Evolutionary conservation across 2,113 vertebrate species (phyloP).

Genomic region (Zosterops borbonicus): DNA sequence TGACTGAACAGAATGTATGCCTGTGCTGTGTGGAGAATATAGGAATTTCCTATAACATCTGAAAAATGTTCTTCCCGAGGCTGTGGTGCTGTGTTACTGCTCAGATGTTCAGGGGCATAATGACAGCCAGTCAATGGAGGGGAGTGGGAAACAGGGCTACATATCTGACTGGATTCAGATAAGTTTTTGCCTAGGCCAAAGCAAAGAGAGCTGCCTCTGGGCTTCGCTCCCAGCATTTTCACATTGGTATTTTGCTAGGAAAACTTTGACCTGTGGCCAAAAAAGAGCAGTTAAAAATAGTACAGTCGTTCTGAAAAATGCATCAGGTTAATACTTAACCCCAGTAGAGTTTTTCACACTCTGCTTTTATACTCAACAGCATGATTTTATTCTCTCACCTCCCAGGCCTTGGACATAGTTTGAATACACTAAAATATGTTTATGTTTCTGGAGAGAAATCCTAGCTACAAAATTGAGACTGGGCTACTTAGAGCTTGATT

Average conservation of each 20-base stretch:
- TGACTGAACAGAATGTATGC: slow-evolving; percentile 55
- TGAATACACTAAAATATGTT: neutral
- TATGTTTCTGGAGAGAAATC: neutral
- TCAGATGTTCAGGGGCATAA: neutral
- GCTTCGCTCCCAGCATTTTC: slow-evolving; percentile 68
- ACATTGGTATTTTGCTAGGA: slow-evolving; percentile 71
- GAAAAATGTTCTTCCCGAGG: slow-evolving; percentile 45
- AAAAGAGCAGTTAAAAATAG: slow-evolving; percentile 77
- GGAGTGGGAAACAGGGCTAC: neutral
- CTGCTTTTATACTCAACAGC: neutral
- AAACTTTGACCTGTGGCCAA: slow-evolving; percentile 77
- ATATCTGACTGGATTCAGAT: slow-evolving; percentile 3
- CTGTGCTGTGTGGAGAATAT: slow-evolving; percentile 27
- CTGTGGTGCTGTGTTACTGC: neutral
- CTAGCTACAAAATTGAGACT: neutral
- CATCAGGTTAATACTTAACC: slow-evolving; percentile 65
- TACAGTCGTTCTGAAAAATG: slow-evolving; percentile 65
- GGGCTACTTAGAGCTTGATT: neutral
- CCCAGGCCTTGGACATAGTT: neutral
- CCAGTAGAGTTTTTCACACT: slow-evolving; percentile 44
- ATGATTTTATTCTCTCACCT: neutral
- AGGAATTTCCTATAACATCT: slow-evolving; percentile 42
- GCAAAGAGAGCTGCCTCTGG: slow-evolving; percentile 52
- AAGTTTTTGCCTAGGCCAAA: slow-evolving; percentile 37
- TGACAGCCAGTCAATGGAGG: slow-evolving; percentile 7